Evolutionary conservation across 2,113 vertebrate species (phyloP).

Genomic region (Hydrolagus affinis): DNA sequence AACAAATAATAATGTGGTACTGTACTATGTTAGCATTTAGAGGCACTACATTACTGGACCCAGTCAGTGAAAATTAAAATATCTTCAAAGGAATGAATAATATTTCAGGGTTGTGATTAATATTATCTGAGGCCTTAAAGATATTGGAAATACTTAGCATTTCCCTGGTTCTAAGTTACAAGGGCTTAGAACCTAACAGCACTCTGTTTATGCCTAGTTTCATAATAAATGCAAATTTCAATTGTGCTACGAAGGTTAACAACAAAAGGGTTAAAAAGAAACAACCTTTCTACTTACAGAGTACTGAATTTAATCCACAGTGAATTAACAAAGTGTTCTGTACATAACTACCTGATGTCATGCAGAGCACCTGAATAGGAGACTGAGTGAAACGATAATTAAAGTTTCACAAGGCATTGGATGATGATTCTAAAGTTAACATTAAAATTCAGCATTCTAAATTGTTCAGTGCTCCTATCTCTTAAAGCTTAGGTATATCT

Average conservation of each 20-base stretch:
- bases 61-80: no score
- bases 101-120: no score
- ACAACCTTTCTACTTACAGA: background rate
- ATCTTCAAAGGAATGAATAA: no score
- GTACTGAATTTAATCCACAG: background rate
- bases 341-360: background rate
- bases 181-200: background rate
- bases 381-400: constrained; percentile 4
- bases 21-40: no score
- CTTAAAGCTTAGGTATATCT: constrained; percentile 45
- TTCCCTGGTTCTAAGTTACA: no score
- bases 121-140: background rate
- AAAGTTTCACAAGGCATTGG: background rate
- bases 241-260: background rate
- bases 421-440: constrained; percentile 16
- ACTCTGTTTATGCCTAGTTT: background rate
- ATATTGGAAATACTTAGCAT: background rate
- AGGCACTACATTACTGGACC: no score
- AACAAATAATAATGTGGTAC: no score
- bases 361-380: background rate
- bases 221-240: no score
- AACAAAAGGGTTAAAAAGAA: background rate
- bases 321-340: background rate
- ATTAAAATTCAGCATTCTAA: background rate
- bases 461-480: background rate